Base-by-base conservation (phyloP, 1,140 invertebrate species). In the Coelopa frigida region DNA sequence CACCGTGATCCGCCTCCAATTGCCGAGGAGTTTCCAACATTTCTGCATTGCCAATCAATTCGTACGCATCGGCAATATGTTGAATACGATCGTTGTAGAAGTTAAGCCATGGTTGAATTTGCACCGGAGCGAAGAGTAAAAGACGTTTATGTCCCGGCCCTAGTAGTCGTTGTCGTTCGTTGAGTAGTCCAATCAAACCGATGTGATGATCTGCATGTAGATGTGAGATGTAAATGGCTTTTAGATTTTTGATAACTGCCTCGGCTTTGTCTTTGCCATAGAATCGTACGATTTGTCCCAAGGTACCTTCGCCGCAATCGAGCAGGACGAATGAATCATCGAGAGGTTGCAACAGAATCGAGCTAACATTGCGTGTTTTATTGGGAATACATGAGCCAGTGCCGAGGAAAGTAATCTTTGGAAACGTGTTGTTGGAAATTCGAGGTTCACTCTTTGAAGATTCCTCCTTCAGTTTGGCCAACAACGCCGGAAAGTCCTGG, bases 161-260 rank as follows among this genome's bases (percentile, higher is more conserved):
- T 20, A 41, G 21, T 4, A 79, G 69, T 33, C 70, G 62, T 36
- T 71, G 58, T 37, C 86, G 74, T 35, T 75, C 78, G 54, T 80
- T 74, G 3, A 93, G 54, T n/a, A 92, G 53, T 12, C 79, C 81
- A 48, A 91, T 80, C 1, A 87, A 51, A 68, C 77, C 94, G 53
- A 96, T 79, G 61, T 97, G 94, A 75, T 98, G 94, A 72, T 98
- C 94, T 4, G 91, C 92, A 66, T 98, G 94, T 37, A 94, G 68
- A 75, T 98, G 94, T 8, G 92, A 96, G 11, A 97, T 72, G 65
- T 88, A 97, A 38, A 97, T 74, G 1, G 78, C 84, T 54, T 80
- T 79, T 10, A 95, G 66, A 7, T 81, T 80, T 4, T 67, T 67
- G 3, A 97, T 67, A 46, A 94, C 72, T 6, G 75, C 44, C 31